These are phyloP conservation scores for Drosophila subquinaria DNA, from an alignment of 2,888 invertebrate species.

Conservation along the genomic window DNA sequence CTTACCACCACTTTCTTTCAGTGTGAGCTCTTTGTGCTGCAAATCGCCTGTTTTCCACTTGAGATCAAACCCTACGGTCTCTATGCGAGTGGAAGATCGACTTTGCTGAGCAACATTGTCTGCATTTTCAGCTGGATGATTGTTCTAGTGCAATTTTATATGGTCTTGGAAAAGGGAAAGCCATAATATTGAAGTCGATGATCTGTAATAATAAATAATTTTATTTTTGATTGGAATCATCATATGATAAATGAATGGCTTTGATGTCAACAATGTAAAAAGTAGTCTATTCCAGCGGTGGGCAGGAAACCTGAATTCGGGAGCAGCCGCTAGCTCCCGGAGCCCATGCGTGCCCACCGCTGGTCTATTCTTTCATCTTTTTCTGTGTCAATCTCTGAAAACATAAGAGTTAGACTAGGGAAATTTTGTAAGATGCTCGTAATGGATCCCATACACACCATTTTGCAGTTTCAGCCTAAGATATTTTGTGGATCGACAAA, in stretches of 20 bases:
- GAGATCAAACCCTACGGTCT: slow-evolving; percentile 33
- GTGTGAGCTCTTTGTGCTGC: slow-evolving; percentile 44
- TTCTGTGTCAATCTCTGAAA: neutral
- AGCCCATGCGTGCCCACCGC: no score
- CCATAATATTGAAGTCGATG: no score
- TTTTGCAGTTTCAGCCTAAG: no score
- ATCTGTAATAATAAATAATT: neutral
- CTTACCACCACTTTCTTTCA: slow-evolving; percentile 37
- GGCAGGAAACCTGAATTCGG: no score
- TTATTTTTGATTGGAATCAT: neutral
- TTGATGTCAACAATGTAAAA: neutral
- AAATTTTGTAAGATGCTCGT: no score
- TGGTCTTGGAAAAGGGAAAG: slow-evolving; percentile 1
- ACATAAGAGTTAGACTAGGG: no score
- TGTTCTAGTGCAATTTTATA: slow-evolving; percentile 38
- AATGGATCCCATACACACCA: no score
- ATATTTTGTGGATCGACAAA: no score
- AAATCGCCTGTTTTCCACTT: slow-evolving; percentile 36
- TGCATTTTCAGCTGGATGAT: slow-evolving; percentile 40
- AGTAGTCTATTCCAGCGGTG: no score
- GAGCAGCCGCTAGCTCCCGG: no score
- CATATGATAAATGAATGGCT: neutral
- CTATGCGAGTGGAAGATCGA: slow-evolving; percentile 16
- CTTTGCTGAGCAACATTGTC: slow-evolving; percentile 38
- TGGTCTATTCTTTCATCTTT: neutral